These are phyloP conservation scores for Epicampocera succincta DNA, from an alignment of 2,888 invertebrate genomes.

Conservation along the genomic window DNA sequence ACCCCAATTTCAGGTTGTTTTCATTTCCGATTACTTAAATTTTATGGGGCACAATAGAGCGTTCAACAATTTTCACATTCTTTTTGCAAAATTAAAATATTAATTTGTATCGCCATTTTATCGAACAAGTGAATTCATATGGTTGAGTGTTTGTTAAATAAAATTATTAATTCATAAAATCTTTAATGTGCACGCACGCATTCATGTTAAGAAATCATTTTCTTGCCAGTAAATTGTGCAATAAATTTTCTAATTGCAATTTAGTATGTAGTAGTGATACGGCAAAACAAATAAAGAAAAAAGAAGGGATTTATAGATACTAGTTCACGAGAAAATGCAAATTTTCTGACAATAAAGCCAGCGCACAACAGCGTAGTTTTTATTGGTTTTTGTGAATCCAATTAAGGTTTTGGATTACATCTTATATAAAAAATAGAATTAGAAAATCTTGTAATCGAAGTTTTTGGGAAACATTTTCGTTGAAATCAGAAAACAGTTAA, in stretches of 20 bases:
- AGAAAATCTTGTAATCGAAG: no score
- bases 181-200: slow-evolving; percentile 11
- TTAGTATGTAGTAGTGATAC: slow-evolving; percentile 10
- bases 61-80: slow-evolving; percentile 11
- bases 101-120: slow-evolving; percentile 45
- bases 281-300: slow-evolving; percentile 1
- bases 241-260: slow-evolving; percentile 21
- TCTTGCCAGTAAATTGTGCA: slow-evolving; percentile 9
- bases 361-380: no score
- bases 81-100: slow-evolving; percentile 12
- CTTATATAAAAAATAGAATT: no score
- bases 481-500: no score
- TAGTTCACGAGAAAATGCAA: no score
- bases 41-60: background rate
- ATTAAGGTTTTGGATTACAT: no score
- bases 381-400: no score
- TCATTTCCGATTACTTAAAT: no score
- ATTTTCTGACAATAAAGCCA: no score
- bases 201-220: slow-evolving; percentile 6
- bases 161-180: slow-evolving; percentile 18
- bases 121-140: slow-evolving; percentile 61
- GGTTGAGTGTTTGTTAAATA: slow-evolving; percentile 61
- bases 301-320: background rate
- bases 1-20: no score
- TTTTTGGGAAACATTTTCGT: no score